These are phyloP conservation scores for Discoglossus pictus DNA, from an alignment of 2,797 vertebrate genomes.

Conservation along the genomic window DNA sequence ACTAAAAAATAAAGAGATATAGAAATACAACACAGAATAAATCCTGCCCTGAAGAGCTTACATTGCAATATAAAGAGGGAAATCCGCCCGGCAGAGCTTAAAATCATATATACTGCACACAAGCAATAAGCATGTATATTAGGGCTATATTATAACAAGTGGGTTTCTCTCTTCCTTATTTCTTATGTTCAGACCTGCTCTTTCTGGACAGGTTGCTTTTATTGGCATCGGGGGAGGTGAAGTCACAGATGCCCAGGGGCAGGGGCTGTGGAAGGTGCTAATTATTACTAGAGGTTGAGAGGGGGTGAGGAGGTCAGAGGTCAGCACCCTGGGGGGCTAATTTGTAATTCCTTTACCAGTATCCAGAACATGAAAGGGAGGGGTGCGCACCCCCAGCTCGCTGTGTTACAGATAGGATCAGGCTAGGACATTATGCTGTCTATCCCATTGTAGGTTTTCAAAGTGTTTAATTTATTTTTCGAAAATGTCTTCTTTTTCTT, in stretches of 20 bases:
- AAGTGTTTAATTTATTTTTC: not conserved
- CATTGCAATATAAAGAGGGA: too few species aligned
- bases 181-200: too few species aligned
- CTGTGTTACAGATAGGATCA: not conserved
- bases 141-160: too few species aligned
- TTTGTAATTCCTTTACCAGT: not conserved
- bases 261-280: not conserved
- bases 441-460: not conserved
- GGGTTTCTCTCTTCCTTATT: too few species aligned
- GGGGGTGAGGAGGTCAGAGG: constrained; percentile 4
- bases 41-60: too few species aligned
- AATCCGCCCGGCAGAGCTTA: too few species aligned
- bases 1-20: too few species aligned
- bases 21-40: too few species aligned
- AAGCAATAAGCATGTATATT: too few species aligned
- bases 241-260: not conserved
- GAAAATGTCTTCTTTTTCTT: not conserved
- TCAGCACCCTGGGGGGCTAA: not conserved
- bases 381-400: not conserved
- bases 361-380: too few species aligned
- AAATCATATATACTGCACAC: too few species aligned
- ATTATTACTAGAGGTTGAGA: not conserved
- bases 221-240: not conserved
- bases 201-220: not conserved
- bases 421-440: not conserved